Evolutionary conservation across 2,113 vertebrate species (phyloP), one percentile per base, ranked within the genome.

Genomic region (Chroicocephalus ridibundus): DNA sequence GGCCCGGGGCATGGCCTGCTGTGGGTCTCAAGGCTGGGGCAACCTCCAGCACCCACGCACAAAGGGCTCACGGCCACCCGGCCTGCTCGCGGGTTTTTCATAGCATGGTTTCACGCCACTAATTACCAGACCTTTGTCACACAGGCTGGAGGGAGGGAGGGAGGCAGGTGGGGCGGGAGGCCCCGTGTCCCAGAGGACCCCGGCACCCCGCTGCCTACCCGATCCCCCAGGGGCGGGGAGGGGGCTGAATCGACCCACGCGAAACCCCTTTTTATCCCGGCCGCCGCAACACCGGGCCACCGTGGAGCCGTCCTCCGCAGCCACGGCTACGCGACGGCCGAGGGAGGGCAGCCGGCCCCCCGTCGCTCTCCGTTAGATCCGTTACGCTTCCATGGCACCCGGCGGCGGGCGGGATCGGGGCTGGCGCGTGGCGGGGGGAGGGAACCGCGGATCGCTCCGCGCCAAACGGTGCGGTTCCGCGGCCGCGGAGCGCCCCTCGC

Each of bases 1-100:
- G 10, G n/a, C 40, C 25, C 8, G 5, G 11, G 47, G 32, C 68
- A 51, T 31, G 8, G 57, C 46, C 22, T 11, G 10, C 8, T 16
- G 0, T 0, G 24, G 11, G 34, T 13, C 10, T 26, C 5, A 6
- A 17, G 7, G 32, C 36, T 9, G 5, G 31, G 36, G 34, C 7
- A 32, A 21, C 27, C 32, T 2, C 10, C 74, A 7, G 60, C 36
- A 22, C 29, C 72, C 42, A 1, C 0, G 11, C 3, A 15, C 15
- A 7, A 17, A 38, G 64, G 10, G 65, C 55, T 29, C 65, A 5
- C 16, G 1, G 36, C 2, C 17, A 29, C 0, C 34, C 32, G 15
- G 10, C 2, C 32, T 42, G 12, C 52, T 8, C 2, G 34, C 16
- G 7, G 52, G 17, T 10, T 60, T 38, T 42, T 13, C 71, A 0